A percentile compares a stretch with the other conserved stretches of the same genome.
These are phyloP conservation scores for Andrena praecox DNA, from an alignment of 2,888 invertebrate species.

Conservation along the genomic window DNA sequence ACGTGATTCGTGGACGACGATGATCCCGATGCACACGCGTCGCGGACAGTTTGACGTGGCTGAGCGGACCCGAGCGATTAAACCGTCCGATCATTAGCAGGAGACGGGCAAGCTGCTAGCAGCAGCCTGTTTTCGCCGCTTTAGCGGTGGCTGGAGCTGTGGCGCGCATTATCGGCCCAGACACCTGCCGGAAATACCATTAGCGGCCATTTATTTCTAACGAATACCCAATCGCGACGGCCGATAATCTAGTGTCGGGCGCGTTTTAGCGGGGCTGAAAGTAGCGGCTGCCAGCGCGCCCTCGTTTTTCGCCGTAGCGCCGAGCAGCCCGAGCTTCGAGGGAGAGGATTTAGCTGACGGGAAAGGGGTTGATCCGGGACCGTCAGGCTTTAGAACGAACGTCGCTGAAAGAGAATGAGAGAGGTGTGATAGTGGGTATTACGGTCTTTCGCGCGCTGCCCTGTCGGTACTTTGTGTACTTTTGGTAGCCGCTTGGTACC, in stretches of 20 bases:
- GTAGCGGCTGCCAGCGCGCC: constrained; percentile 17
- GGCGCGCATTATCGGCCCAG: constrained; percentile 70
- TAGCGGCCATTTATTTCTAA: constrained; percentile 74
- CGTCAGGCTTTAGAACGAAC: constrained; percentile 16
- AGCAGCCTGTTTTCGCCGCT: constrained; percentile 55
- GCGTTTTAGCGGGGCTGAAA: constrained; percentile 46
- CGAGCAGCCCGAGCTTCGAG: not conserved
- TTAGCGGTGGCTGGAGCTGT: constrained; percentile 60
- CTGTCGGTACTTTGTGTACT: constrained; percentile 1
- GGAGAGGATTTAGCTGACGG: not conserved
- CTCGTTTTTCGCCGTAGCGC: constrained; percentile 8
- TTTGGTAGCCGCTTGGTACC: not conserved
- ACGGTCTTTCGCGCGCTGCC: not conserved
- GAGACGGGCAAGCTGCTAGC: constrained; percentile 11
- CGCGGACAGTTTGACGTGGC: constrained; percentile 26
- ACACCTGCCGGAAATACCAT: constrained; percentile 71
- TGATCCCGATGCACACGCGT: constrained; percentile 18
- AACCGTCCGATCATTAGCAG: constrained; percentile 57
- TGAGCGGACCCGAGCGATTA: constrained; percentile 46
- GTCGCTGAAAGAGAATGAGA: constrained; percentile 13
- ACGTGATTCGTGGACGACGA: constrained; percentile 34
- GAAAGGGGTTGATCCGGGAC: constrained; percentile 6
- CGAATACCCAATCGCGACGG: constrained; percentile 74
- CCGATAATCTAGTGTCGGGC: constrained; percentile 51
- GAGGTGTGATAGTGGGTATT: constrained; percentile 9